Evolutionary conservation across 1,140 invertebrate species (phyloP).

Genomic region (Meloidogyne floridensis): DNA sequence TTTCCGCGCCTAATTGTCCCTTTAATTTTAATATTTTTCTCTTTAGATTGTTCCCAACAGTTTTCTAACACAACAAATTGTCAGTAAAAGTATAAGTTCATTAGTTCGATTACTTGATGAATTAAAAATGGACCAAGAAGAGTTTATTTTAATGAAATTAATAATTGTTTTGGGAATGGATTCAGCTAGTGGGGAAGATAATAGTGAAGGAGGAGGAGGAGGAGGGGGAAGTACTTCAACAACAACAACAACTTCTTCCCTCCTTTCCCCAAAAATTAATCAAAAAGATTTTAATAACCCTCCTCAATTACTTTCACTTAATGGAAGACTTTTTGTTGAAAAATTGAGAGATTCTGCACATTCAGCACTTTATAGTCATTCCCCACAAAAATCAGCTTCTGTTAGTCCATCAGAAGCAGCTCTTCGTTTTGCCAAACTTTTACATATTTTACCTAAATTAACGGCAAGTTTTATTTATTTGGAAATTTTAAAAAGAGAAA

Average conservation of each 20-base stretch:
- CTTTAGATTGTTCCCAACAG: slow-evolving; percentile 42
- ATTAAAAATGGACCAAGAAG: slow-evolving; percentile 42
- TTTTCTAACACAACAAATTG: slow-evolving; percentile 50
- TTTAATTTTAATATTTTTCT: too few relatives aligned
- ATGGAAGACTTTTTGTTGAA: slow-evolving; percentile 42
- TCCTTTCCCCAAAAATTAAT: neutral
- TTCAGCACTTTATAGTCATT: slow-evolving; percentile 54
- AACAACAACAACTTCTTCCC: slow-evolving; percentile 11
- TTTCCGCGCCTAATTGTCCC: slow-evolving; percentile 31
- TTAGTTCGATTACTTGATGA: slow-evolving; percentile 40
- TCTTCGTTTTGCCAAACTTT: slow-evolving; percentile 52
- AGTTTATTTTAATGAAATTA: slow-evolving; percentile 46
- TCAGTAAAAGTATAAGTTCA: slow-evolving; percentile 40
- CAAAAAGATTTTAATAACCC: neutral
- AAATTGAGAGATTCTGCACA: slow-evolving; percentile 53
- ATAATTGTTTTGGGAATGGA: slow-evolving; percentile 33
- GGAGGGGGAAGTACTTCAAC: too few relatives aligned
- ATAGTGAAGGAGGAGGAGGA: slow-evolving; percentile 6
- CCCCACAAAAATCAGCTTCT: slow-evolving; percentile 3
- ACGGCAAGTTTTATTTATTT: slow-evolving; percentile 35
- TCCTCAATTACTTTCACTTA: slow-evolving; percentile 38
- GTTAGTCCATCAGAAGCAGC: slow-evolving; percentile 36
- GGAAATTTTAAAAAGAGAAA: neutral
- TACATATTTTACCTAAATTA: slow-evolving; percentile 57
- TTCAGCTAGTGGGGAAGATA: neutral